phyloP scores from a whole-genome alignment of 2,888 invertebrate genomes.

The Biston stratarius region DNA sequence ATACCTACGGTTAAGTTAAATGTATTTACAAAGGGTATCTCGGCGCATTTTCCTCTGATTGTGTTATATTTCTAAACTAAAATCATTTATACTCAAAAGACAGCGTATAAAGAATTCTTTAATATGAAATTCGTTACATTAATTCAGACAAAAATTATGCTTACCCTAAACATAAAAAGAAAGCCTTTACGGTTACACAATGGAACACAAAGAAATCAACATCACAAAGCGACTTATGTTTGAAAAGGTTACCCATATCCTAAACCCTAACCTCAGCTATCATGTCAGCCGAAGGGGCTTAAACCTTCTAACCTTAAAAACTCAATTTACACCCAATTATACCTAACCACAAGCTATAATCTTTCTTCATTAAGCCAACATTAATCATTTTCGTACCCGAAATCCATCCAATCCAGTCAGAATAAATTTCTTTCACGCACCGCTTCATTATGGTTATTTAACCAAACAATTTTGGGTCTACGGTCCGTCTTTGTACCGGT shows the following conservation, averaged over 20 bases:
- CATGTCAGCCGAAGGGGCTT: conserved; percentile 15
- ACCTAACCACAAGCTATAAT: conserved; percentile 20
- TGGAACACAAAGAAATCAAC: conserved; percentile 11
- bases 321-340: conserved; percentile 28
- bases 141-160: background rate
- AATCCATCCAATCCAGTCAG: conserved; percentile 24
- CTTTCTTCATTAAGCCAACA: conserved; percentile 37
- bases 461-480: conserved; percentile 24
- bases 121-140: background rate
- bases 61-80: too few species aligned
- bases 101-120: background rate
- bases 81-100: too few species aligned
- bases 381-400: conserved; percentile 37
- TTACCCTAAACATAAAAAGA: conserved; percentile 3
- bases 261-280: conserved; percentile 1
- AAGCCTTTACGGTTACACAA: conserved; percentile 8
- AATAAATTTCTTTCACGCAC: conserved; percentile 36
- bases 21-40: too few species aligned
- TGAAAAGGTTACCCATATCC: conserved; percentile 8
- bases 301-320: conserved; percentile 20
- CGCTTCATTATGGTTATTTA: conserved; percentile 25
- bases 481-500: background rate
- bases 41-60: too few species aligned
- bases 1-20: too few species aligned
- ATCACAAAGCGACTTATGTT: conserved; percentile 9